Evolutionary conservation across 1,140 invertebrate species (phyloP), one percentile per base, ranked within the genome.

Genomic region (Euglossa dilemma): DNA sequence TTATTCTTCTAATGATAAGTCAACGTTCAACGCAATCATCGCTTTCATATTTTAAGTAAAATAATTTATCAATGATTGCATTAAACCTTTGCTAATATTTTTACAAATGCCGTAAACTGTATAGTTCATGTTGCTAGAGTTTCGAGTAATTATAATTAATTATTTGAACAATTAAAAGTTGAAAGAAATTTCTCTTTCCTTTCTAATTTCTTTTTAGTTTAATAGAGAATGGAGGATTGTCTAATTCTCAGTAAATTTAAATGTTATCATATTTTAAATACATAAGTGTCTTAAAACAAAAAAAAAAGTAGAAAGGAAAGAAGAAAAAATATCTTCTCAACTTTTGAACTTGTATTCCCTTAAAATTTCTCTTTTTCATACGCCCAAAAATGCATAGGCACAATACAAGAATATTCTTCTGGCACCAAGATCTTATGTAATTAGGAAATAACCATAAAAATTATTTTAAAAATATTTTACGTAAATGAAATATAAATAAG

Each of bases 21-120:
- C 28, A 45, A 36, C 36, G 36, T 76, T 82, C 56, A 76, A 76
- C 45, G 23, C 63, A 12, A 67, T 57, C 52, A 64, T 75, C 75
- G 50, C 52, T 66, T 50, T 73, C 6, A 75, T 67, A 80, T 75
- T 81, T 81, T 52, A 64, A 50, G 8, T 75, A 81, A 81, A 74
- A 74, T 81, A 75, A 81, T 9, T 75, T 57, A 5, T 11, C 72
- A 67, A 81, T 47, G 72, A 66, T 50, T 11, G 72, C 12, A 45
- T 75, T 75, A 67, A 75, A 80, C 43, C 18, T 73, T 63, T 45
- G 8, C 7, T 63, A 74, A 23, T 67, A 63, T 23, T 11, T 52
- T 80, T 23, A 43, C 9, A n/a, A 72, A 72, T 72, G 28, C 18
- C 23, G 50, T 72, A 23, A 72, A 72, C 23, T 56, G 5, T 57